phyloP scores from a whole-genome alignment of 2,888 invertebrate genomes.

The Syrphus vitripennis region DNA sequence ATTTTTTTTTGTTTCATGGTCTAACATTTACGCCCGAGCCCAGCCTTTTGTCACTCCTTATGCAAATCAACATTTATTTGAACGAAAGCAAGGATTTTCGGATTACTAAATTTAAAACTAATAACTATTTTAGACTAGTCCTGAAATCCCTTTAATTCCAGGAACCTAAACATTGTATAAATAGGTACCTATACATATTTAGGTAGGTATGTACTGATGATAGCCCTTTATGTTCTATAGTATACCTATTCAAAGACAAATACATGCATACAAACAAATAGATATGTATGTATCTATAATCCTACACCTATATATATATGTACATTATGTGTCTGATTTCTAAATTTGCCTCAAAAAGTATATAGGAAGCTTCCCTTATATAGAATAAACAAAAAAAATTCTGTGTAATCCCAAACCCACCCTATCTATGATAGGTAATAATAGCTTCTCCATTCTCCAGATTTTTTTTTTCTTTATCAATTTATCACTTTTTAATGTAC shows the following conservation, averaged over 20 bases:
- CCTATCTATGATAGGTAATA: conserved; percentile 63
- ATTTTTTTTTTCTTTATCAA: conserved; percentile 22
- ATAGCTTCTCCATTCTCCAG: conserved; percentile 40
- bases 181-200: too few species aligned
- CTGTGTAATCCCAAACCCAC: conserved; percentile 59
- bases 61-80: too few species aligned
- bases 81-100: not conserved
- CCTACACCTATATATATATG: not conserved
- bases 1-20: too few species aligned
- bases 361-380: conserved; percentile 62
- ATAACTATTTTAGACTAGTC: not conserved
- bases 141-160: not conserved
- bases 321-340: conserved; percentile 15
- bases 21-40: too few species aligned
- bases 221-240: not conserved
- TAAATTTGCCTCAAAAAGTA: conserved; percentile 30
- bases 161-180: not conserved
- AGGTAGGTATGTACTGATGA: not conserved
- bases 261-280: too few species aligned
- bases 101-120: not conserved
- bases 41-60: too few species aligned
- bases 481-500: conserved; percentile 16
- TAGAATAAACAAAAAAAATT: conserved; percentile 21
- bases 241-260: not conserved
- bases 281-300: not conserved